Evolutionary conservation across 2,888 invertebrate species (phyloP).

Genomic region (Acanthopleura granulata): DNA sequence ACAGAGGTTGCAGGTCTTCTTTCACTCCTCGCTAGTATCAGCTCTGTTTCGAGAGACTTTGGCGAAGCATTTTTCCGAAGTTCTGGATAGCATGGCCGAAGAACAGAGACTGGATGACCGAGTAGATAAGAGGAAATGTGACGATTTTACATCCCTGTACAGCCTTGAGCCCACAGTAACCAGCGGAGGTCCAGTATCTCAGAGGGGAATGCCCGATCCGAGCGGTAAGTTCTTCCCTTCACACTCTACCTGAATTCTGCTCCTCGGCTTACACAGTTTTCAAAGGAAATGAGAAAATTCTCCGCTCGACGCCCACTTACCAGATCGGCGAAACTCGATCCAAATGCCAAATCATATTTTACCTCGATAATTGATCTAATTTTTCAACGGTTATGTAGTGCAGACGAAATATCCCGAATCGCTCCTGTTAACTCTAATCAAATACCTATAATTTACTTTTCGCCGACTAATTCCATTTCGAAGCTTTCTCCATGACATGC

Average conservation of each 20-base stretch:
- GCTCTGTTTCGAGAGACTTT: too few relatives aligned
- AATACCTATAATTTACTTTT: constrained; percentile 19
- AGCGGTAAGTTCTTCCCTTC: background rate
- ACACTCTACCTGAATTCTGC: too few relatives aligned
- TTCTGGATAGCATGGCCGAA: background rate
- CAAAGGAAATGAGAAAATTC: background rate
- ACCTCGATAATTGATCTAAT: constrained; percentile 12
- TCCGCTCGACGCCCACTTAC: background rate
- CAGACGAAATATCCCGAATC: background rate
- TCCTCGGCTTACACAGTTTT: background rate
- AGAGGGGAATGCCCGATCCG: background rate
- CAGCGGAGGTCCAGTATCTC: background rate
- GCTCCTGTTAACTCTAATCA: background rate
- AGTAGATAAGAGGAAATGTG: constrained; percentile 14
- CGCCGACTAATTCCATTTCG: constrained; percentile 9
- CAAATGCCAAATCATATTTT: constrained; percentile 17
- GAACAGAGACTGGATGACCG: constrained; percentile 15
- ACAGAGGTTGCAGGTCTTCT: too few relatives aligned
- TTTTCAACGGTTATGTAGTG: background rate
- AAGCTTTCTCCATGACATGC: background rate
- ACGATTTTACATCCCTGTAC: constrained; percentile 1
- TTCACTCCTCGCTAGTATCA: too few relatives aligned
- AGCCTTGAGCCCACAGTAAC: background rate
- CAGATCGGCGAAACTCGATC: background rate
- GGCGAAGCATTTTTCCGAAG: background rate